Evolutionary conservation across 37 sponge, comb jelly and placozoan species (phyloP).

Genomic region (Trichoplax adhaerens): DNA sequence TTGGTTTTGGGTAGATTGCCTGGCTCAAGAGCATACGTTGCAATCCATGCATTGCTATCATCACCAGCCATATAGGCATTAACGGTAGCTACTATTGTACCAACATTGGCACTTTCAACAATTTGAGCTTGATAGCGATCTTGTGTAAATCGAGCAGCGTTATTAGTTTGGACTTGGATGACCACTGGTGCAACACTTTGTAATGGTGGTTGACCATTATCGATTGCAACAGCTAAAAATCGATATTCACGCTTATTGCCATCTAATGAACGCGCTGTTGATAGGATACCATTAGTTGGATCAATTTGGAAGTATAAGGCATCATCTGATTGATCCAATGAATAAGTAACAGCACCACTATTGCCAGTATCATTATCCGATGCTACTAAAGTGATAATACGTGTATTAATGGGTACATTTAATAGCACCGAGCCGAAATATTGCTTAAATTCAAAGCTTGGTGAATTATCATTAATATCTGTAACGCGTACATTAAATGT

Average conservation of each 20-base stretch:
- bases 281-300: conserved; percentile 16
- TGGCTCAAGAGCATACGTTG: too few relatives aligned
- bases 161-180: conserved; percentile 42
- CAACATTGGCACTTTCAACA: conserved; percentile 22
- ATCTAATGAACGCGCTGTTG: conserved; percentile 8
- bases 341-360: conserved; percentile 16
- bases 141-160: conserved; percentile 24
- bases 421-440: too few relatives aligned
- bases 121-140: conserved; percentile 22
- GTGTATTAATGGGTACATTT: conserved; percentile 23
- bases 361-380: conserved; percentile 23
- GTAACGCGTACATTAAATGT: not conserved
- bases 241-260: conserved; percentile 29
- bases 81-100: conserved; percentile 23
- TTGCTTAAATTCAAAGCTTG: not conserved
- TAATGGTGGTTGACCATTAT: conserved; percentile 15
- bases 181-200: conserved; percentile 10
- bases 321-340: not conserved
- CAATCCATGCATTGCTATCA: not conserved
- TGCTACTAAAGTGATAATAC: conserved; percentile 21
- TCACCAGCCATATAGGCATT: conserved; percentile 38
- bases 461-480: conserved; percentile 13
- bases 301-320: conserved; percentile 16
- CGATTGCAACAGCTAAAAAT: not conserved
- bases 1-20: too few relatives aligned